These are phyloP conservation scores for Halichoerus grypus DNA, from an alignment of 2,113 vertebrate species.

Conservation along the genomic window DNA sequence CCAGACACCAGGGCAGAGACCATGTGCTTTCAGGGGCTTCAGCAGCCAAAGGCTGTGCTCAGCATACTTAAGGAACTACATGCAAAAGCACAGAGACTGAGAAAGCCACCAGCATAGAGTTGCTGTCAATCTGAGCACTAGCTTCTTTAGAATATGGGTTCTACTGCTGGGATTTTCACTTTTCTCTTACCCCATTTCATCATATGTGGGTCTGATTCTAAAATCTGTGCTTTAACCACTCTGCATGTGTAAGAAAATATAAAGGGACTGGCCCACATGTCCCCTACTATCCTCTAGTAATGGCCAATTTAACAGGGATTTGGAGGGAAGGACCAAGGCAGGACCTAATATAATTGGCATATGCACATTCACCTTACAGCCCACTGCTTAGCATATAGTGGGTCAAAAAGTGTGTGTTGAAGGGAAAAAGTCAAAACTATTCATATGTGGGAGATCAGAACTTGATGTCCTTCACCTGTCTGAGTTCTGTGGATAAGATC, in stretches of 20 bases:
- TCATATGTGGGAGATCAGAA: background rate
- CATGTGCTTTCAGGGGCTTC: background rate
- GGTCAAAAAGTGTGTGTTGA: background rate
- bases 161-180: background rate
- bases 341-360: background rate
- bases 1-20: background rate
- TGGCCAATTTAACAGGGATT: background rate
- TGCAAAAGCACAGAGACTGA: background rate
- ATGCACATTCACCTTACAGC: background rate
- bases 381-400: background rate
- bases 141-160: background rate
- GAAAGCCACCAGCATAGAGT: background rate
- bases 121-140: background rate
- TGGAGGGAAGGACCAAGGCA: background rate
- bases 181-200: background rate
- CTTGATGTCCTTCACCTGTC: background rate
- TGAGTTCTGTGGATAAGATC: slow-evolving; percentile 13
- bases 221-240: background rate
- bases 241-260: background rate
- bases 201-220: background rate
- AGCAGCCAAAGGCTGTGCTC: background rate
- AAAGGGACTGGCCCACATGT: background rate
- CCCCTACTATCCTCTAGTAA: background rate
- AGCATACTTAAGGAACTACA: background rate
- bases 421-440: background rate